Percentiles rank a stretch among this genome's conserved stretches.
Evolutionary conservation across 2,113 vertebrate species (phyloP).

Genomic region (Mandrillus leucophaeus): DNA sequence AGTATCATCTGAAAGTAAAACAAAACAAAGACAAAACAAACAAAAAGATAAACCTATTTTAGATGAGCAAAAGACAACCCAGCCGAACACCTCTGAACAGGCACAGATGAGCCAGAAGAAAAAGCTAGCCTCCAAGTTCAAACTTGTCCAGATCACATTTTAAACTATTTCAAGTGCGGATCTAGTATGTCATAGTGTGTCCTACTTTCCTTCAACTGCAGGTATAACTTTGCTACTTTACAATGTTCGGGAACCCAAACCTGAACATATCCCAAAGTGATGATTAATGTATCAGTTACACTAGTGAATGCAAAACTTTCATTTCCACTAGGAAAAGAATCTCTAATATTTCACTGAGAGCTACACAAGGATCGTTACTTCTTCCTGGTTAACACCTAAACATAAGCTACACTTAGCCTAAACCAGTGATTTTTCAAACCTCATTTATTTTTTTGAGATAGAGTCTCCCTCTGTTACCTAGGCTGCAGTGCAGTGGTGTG

Average conservation of each 20-base stretch:
- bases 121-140: not conserved
- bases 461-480: too few relatives aligned
- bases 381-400: not conserved
- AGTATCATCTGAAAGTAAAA: not conserved
- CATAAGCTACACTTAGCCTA: not conserved
- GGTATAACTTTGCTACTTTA: not conserved
- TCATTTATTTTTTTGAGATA: too few relatives aligned
- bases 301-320: not conserved
- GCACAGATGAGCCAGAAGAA: not conserved
- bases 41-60: not conserved
- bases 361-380: not conserved
- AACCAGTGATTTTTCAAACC: not conserved
- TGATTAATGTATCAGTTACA: not conserved
- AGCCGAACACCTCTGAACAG: not conserved
- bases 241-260: not conserved
- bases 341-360: not conserved
- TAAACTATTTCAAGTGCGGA: not conserved
- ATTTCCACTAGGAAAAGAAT: not conserved
- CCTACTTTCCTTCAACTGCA: not conserved
- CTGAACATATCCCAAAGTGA: not conserved
- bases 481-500: too few relatives aligned
- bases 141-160: not conserved
- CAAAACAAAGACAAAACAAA: not conserved
- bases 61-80: not conserved
- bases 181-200: not conserved